Base-by-base conservation (phyloP, 2,888 invertebrate genomes). In the Meliscaeva auricollis region DNA sequence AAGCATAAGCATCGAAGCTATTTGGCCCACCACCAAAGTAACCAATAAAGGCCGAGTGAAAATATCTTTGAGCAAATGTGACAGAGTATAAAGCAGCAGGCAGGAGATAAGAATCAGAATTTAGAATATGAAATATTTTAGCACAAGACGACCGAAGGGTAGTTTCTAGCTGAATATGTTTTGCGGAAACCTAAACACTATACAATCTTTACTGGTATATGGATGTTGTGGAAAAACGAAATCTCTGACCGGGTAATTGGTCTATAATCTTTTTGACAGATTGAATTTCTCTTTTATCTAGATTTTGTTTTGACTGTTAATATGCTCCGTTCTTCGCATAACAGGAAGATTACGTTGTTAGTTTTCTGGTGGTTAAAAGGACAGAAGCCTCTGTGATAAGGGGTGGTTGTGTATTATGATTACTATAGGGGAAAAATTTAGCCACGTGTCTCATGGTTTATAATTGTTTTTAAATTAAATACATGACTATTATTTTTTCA, bases 261-360 rank as follows among this genome's bases (percentile, higher is more conserved):
- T 92, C 91, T 91, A 90, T 92, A 92, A 92, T 92, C 92, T 92
- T 92, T 92, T 91, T 92, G 92, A 92, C 92, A 92, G 92, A 92
- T 92, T 92, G 92, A 92, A 92, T 92, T 92, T 91, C 91, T 90
- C 90, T 91, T 89, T 91, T 91, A 91, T 91, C 91, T 90, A 91
- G 91, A 91, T 91, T 91, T 91, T 92, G 91, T 92, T 92, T 91
- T 91, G 91, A 91, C 91, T 91, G 90, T 81, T 81, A 79, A 62
- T 77, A 83, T 73, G 80, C 87, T 76, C 81, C 50, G 78, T 74
- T 46, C 58, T 77, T 50, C 56, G 60, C 68, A 79, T 44, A 79
- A 83, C 74, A 76, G 75, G 80, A 50, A 66, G 75, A 84, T 84
- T 84, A 76, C 48, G 38, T 80, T 84, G 84, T 80, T 76, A 72